Evolutionary conservation across 2,888 invertebrate genomes (phyloP), one percentile per base, ranked within the genome.

Genomic region (Caenorhabditis sp.): DNA sequence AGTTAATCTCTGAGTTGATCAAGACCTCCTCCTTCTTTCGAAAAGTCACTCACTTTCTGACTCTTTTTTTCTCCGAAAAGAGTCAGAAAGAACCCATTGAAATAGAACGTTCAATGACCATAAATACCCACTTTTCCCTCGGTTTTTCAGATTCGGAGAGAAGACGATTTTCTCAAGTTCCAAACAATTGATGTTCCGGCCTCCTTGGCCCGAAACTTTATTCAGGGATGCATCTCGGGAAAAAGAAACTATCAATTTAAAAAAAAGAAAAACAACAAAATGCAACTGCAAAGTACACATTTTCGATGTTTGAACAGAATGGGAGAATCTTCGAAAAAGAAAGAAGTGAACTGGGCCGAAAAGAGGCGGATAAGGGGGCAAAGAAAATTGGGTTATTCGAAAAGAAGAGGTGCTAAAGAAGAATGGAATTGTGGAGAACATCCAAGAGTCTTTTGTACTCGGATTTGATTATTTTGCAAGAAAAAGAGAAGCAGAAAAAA

Each of bases 1-100:
- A 70, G 59, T 72, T 69, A 72, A 72, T 72, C 72, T 72, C 72
- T 59, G 72, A 72, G 38, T 38, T 59, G 72, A 72, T 72, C 63
- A 44, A 63, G 44, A 63, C 63, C 44, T 63, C 44, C 24, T 24
- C 28, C 28, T 28, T 24, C n/a, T n/a, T 12, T 38, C 24, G 41
- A 72, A 72, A 31, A 22, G 56, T 24, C 41, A 41, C 35, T 6
- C 12, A n/a, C 22, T 6, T 58, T 70, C 38, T 35, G 66, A 51
- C 54, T 69, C 35, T 24, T 68, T 68, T 68, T 68, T 38, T 12
- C n/a, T 38, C 19, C 3, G 26, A 69, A 69, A 51, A 31, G 38
- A 56, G 54, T 56, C 41, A n/a, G 14, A 31, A 41, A 22, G 12
- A n/a, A 31, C 51, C 47, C 47, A 26, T 54, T 24, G 14, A 19